Base-by-base conservation (phyloP, 2,113 vertebrate species). In the Tyto alba region DNA sequence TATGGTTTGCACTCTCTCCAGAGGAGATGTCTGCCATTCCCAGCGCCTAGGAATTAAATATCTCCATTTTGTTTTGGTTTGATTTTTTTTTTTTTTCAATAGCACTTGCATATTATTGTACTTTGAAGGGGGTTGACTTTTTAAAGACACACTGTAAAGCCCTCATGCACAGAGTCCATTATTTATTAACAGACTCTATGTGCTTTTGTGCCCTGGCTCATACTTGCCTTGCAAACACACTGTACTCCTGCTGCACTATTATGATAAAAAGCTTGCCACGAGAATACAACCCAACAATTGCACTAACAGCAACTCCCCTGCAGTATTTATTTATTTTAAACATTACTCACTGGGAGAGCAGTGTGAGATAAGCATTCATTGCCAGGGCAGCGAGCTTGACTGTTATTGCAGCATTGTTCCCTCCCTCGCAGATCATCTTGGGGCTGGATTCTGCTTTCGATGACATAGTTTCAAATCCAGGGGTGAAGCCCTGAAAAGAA, bases 261-360 rank as follows among this genome's bases (percentile, higher is more conserved):
- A 85, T 27, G 69, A 95, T 66, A 79, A 87, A 95, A 92, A 93
- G 77, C 84, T 95, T 88, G 77, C 62, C 77, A 76, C 57, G 55
- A 91, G 81, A 85, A 77, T 92, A 96, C 68, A 85, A 50, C 84
- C 55, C 71, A 94, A 91, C 77, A 92, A 91, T 85, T 95, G 87
- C 85, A 67, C 66, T 85, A 85, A 94, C 81, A 90, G 82, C 64
- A 88, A 63, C 45, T 85, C 45, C 55, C 59, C 83, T 81, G 77
- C 13, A 45, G 87, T 63, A 63, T 87, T 95, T 95, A 80, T 97
- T 97, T 95, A 67, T 96, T 94, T 96, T 84, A 95, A 95, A 85
- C 90, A 69, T 96, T 93, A 48, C 85, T 96, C 68, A n/a, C 53
- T 16, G 4, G 40, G 84, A 57, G 68, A 94, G 71, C 62, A 36